A percentile compares a stretch with the other conserved stretches of the same genome.
phyloP scores from a whole-genome alignment of 2,113 vertebrate species.

The Mormyrus iriodes region DNA sequence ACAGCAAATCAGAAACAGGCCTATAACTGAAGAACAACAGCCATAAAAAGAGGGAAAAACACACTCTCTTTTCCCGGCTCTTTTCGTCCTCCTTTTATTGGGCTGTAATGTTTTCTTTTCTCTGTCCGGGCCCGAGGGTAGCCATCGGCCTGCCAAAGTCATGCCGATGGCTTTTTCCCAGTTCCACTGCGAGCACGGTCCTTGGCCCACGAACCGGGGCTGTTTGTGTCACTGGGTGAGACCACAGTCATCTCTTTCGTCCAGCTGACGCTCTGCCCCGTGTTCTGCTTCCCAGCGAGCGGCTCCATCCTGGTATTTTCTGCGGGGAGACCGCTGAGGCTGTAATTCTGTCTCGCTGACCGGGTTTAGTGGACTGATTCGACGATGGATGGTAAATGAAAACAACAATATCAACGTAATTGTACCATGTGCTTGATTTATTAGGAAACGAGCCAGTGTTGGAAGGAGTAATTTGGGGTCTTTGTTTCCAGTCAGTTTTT shows the following conservation, averaged over 20 bases:
- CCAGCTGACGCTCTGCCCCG: background rate
- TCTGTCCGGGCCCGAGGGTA: conserved; percentile 23
- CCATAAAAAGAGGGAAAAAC: conserved; percentile 30
- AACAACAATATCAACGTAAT: conserved; percentile 6
- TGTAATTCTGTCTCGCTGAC: background rate
- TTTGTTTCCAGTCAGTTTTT: background rate
- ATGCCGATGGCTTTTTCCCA: conserved; percentile 33
- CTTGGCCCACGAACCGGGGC: background rate
- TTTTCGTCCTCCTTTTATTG: conserved; percentile 23
- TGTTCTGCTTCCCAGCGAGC: background rate
- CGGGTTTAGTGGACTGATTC: background rate
- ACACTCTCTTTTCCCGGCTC: conserved; percentile 21
- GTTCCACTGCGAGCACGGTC: background rate
- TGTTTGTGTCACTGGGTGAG: conserved; percentile 22
- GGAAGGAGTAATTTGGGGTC: background rate
- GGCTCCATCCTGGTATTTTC: background rate
- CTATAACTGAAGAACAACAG: conserved; percentile 45
- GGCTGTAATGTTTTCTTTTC: conserved; percentile 35
- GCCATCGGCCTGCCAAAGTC: conserved; percentile 30
- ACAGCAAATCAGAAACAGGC: conserved; percentile 36
- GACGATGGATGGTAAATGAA: background rate
- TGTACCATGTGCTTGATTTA: background rate
- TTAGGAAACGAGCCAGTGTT: background rate
- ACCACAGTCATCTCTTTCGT: conserved; percentile 26
- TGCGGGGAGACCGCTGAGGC: background rate